Evolutionary conservation across 2,113 vertebrate genomes (phyloP).

Genomic region (Platanista minor): DNA sequence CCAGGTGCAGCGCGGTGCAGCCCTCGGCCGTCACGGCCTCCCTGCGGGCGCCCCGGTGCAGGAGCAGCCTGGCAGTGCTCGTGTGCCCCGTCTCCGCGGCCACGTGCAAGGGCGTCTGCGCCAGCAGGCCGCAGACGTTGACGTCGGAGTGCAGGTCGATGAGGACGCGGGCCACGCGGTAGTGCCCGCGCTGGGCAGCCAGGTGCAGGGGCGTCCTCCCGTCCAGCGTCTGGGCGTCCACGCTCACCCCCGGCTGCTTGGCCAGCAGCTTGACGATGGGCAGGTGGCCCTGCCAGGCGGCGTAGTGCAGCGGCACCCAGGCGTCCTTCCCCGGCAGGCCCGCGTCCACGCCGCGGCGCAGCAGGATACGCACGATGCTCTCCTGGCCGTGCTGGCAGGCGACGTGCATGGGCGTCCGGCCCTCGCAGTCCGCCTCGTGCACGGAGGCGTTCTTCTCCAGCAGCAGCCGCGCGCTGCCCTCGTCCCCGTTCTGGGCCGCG

Average conservation of each 20-base stretch:
- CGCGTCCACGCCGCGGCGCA: slow-evolving; percentile 87
- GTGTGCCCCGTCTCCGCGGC: slow-evolving; percentile 95
- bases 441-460: slow-evolving; percentile 88
- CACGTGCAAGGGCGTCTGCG: slow-evolving; percentile 89
- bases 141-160: slow-evolving; percentile 88
- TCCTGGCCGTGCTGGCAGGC: slow-evolving; percentile 97
- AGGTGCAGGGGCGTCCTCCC: slow-evolving; percentile 93
- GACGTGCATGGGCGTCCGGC: slow-evolving; percentile 92
- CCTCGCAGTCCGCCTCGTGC: slow-evolving; percentile 90
- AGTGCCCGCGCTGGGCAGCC: slow-evolving; percentile 94
- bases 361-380: slow-evolving; percentile 89
- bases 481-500: slow-evolving; percentile 93
- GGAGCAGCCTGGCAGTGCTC: slow-evolving; percentile 91
- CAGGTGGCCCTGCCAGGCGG: slow-evolving; percentile 96
- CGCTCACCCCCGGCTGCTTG: slow-evolving; percentile 86
- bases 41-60: slow-evolving; percentile 86
- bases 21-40: slow-evolving; percentile 83
- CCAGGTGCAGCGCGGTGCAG: slow-evolving; percentile 90
- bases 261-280: slow-evolving; percentile 92
- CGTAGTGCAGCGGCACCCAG: slow-evolving; percentile 94
- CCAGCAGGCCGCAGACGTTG: slow-evolving; percentile 74
- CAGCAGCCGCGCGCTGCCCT: slow-evolving; percentile 89
- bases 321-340: slow-evolving; percentile 88
- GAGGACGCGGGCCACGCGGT: slow-evolving; percentile 93
- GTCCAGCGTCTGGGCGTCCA: slow-evolving; percentile 88